These are phyloP conservation scores for Canis aureus DNA, from an alignment of 2,113 vertebrate genomes.

Conservation along the genomic window DNA sequence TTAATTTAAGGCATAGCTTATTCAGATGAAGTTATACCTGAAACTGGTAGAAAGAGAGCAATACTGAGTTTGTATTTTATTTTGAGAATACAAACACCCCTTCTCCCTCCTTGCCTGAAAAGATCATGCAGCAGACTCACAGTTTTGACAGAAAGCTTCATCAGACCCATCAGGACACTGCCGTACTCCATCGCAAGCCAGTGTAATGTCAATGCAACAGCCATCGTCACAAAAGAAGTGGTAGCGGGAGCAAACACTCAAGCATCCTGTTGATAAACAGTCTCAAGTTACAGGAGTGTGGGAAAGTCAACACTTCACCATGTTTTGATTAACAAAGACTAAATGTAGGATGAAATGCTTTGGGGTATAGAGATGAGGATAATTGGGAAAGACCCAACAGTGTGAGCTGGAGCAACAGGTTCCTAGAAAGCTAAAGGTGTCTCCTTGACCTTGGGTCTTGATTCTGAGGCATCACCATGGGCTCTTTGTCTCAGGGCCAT, in stretches of 20 bases:
- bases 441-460: neutral
- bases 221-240: constrained; percentile 97
- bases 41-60: neutral
- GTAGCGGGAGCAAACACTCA: constrained; percentile 92
- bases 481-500: rapidly evolving
- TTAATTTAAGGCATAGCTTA: neutral
- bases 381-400: neutral
- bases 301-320: neutral
- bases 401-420: neutral
- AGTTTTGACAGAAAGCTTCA: constrained; percentile 95
- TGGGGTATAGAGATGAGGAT: neutral
- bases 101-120: neutral
- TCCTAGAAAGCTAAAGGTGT: neutral
- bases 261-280: constrained; percentile 89
- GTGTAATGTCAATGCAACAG: constrained; percentile 96
- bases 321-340: neutral
- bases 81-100: neutral
- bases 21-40: neutral
- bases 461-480: neutral
- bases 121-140: constrained; percentile 84
- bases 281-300: constrained; percentile 59
- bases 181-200: constrained; percentile 94
- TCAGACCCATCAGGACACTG: constrained; percentile 97
- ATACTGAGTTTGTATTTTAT: neutral
- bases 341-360: neutral